Evolutionary conservation across 2,888 invertebrate species (phyloP).

Genomic region (Danaus chrysippus): DNA sequence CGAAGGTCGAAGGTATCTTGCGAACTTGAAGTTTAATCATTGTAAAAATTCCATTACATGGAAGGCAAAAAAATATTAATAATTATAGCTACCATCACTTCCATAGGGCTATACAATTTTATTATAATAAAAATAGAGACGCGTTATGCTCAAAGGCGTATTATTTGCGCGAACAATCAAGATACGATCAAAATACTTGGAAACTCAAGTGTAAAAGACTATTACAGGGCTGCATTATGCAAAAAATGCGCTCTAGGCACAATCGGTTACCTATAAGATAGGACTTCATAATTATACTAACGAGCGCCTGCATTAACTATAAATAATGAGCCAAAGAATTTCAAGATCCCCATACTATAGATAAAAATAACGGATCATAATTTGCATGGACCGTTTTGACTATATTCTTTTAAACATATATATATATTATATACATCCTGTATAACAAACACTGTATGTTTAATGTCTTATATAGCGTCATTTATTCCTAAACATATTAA

Average conservation of each 20-base stretch:
- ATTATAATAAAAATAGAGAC: constrained; percentile 16
- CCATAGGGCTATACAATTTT: constrained; percentile 1
- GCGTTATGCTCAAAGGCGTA: constrained; percentile 13
- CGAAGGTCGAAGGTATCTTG: not conserved
- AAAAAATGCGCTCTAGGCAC: constrained; percentile 40
- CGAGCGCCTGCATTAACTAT: constrained; percentile 45
- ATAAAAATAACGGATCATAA: not conserved
- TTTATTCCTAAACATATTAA: not conserved
- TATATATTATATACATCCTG: not conserved
- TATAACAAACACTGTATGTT: not conserved
- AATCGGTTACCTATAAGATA: constrained; percentile 34
- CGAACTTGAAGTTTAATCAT: not conserved
- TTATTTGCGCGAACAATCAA: constrained; percentile 44
- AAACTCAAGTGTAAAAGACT: constrained; percentile 33
- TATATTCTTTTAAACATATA: not conserved
- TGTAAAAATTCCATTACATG: constrained; percentile 3
- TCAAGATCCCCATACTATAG: constrained; percentile 9
- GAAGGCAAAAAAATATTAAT: constrained; percentile 1
- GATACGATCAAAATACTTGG: constrained; percentile 39
- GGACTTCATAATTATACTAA: constrained; percentile 37
- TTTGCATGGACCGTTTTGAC: constrained; percentile 2
- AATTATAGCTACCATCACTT: constrained; percentile 3
- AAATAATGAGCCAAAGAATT: constrained; percentile 42
- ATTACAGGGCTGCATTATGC: constrained; percentile 33
- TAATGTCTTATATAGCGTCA: not conserved